A percentile compares a stretch with the other conserved stretches of the same genome.
Conservation (phyloP, 2,797 vertebrate species). For the Phoebastria nigripes region DNA sequence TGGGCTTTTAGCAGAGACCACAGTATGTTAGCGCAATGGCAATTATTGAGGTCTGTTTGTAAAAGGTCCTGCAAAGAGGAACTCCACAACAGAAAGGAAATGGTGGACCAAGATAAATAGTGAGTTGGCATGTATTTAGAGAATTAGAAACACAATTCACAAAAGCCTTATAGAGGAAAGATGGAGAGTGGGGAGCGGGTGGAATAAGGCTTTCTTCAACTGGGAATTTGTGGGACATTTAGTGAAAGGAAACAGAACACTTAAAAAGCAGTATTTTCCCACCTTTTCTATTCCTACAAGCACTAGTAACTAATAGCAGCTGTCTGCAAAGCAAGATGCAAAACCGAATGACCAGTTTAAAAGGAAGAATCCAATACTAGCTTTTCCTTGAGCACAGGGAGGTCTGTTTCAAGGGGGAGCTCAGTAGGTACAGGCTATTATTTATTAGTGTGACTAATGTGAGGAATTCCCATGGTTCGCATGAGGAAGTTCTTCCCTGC, state of each 20-base stretch:
- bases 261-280: background rate
- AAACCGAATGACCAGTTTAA: constrained; percentile 14
- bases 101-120: constrained; percentile 1
- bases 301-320: background rate
- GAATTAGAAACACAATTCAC: background rate
- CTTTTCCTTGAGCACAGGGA: background rate
- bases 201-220: background rate
- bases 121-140: background rate
- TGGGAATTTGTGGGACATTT: background rate
- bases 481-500: constrained; percentile 23
- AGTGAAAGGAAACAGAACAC: background rate
- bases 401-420: constrained; percentile 31
- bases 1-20: background rate
- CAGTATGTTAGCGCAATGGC: background rate
- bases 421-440: constrained; percentile 39
- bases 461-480: constrained; percentile 21
- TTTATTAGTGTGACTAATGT: constrained; percentile 40
- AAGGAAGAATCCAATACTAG: background rate
- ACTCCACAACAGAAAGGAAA: background rate
- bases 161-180: background rate
- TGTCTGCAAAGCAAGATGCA: background rate
- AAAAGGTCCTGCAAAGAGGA: background rate
- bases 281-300: background rate
- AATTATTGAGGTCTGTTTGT: background rate
- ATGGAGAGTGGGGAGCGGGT: background rate